Conservation (phyloP, 2,797 vertebrate genomes). For the Schizothorax lantsangensis region DNA sequence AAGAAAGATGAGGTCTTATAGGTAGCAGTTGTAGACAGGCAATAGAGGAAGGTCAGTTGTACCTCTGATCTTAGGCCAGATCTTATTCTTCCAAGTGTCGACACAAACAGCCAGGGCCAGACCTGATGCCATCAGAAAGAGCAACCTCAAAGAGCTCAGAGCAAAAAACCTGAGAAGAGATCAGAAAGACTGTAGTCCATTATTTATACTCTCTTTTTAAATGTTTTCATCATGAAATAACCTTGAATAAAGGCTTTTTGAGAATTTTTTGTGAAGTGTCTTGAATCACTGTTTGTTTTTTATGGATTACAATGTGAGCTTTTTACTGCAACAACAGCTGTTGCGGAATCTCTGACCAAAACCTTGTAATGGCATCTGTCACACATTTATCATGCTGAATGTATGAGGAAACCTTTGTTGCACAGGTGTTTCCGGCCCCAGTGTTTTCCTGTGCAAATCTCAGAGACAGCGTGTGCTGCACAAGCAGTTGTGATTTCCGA, state of each 20-base stretch:
- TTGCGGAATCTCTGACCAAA: not conserved
- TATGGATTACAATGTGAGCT: not conserved
- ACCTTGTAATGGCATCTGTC: not conserved
- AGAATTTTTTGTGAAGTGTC: no score
- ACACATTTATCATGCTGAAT: not conserved
- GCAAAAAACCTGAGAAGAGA: conserved; percentile 87
- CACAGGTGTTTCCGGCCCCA: conserved; percentile 38
- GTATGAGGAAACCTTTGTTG: conserved; percentile 7
- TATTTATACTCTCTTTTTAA: not conserved
- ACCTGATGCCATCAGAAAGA: conserved; percentile 87
- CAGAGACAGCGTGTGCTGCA: not conserved
- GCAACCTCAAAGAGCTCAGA: conserved; percentile 88
- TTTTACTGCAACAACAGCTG: not conserved
- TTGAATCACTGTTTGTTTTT: not conserved
- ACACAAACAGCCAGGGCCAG: conserved; percentile 83
- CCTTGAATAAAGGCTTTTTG: no score
- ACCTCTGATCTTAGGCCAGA: conserved; percentile 94
- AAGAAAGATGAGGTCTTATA: not conserved
- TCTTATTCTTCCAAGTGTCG: conserved; percentile 92
- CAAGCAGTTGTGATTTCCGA: not conserved
- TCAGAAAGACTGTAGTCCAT: not conserved
- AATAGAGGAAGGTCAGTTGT: conserved; percentile 38
- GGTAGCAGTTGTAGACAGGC: not conserved
- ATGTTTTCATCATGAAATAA: not conserved
- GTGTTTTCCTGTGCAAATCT: conserved; percentile 23